Percentiles rank a stretch among this genome's conserved stretches.
These are phyloP conservation scores for Calonectris borealis DNA, from an alignment of 2,113 vertebrate genomes.

Conservation along the genomic window DNA sequence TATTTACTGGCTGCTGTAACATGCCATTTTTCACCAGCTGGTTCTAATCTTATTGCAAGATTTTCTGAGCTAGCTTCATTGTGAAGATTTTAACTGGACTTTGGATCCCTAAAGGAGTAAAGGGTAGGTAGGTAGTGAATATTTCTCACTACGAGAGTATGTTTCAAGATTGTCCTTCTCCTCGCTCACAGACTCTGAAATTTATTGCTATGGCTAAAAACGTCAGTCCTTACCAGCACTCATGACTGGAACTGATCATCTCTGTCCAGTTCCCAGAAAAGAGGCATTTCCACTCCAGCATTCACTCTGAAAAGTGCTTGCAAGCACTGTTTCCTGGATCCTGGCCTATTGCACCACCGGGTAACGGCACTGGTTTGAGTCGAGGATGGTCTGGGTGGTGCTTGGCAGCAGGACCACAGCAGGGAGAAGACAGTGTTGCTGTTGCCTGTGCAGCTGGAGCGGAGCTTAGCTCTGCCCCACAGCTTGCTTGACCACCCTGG, in stretches of 20 bases:
- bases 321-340: not conserved
- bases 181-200: not conserved
- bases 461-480: not conserved
- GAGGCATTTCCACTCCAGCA: not conserved
- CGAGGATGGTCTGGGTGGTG: not conserved
- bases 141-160: not conserved
- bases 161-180: not conserved
- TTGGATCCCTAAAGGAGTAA: not conserved
- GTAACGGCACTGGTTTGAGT: not conserved
- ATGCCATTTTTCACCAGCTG: not conserved
- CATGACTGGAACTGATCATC: not conserved
- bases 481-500: not conserved
- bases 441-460: not conserved
- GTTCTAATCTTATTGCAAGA: not conserved
- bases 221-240: not conserved
- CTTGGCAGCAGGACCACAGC: not conserved
- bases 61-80: not conserved
- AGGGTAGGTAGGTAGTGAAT: not conserved
- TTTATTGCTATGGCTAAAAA: not conserved
- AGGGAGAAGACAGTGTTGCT: not conserved
- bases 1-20: not conserved
- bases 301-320: not conserved
- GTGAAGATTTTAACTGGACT: not conserved
- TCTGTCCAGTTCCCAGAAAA: not conserved
- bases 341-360: fast-evolving